phyloP scores from a whole-genome alignment of 2,797 vertebrate genomes.

The Pygocentrus nattereri region DNA sequence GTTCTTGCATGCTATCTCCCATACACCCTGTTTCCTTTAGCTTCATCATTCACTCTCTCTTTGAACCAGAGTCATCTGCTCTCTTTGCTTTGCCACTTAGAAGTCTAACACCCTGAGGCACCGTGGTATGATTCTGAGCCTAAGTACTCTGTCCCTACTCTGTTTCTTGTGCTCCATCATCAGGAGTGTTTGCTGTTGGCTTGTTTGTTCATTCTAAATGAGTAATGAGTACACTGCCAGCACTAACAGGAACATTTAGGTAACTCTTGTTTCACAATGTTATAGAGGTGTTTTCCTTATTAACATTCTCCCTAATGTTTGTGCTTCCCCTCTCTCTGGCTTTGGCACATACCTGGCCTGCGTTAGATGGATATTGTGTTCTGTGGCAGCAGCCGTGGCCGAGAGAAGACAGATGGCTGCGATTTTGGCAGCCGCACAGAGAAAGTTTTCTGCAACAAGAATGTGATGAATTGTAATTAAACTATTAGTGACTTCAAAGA shows the following conservation, averaged over 20 bases:
- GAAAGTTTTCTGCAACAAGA: conserved; percentile 65
- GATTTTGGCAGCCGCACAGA: conserved; percentile 65
- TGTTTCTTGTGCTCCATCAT: neutral
- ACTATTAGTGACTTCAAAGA: conserved; percentile 48
- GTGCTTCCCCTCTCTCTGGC: conserved; percentile 8
- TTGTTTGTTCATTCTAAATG: conserved; percentile 14
- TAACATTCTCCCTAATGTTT: neutral
- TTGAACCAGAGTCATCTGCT: conserved; percentile 23
- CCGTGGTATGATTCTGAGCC: neutral
- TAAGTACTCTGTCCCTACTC: neutral
- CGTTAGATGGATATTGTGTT: conserved; percentile 50
- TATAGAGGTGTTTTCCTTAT: neutral
- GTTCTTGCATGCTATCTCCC: conserved; percentile 26
- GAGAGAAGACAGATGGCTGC: conserved; percentile 69
- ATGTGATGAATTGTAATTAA: conserved; percentile 67
- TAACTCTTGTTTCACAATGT: neutral
- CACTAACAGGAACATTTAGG: neutral
- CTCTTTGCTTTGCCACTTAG: conserved; percentile 31
- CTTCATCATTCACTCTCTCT: conserved; percentile 31
- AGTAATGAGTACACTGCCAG: neutral
- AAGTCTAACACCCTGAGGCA: neutral
- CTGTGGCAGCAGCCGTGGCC: conserved; percentile 58
- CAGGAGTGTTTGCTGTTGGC: neutral
- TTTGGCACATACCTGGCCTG: conserved; percentile 39
- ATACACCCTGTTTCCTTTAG: conserved; percentile 6